Evolutionary conservation across 1,140 invertebrate genomes (phyloP).

Genomic region (Diabrotica undecimpunctata): DNA sequence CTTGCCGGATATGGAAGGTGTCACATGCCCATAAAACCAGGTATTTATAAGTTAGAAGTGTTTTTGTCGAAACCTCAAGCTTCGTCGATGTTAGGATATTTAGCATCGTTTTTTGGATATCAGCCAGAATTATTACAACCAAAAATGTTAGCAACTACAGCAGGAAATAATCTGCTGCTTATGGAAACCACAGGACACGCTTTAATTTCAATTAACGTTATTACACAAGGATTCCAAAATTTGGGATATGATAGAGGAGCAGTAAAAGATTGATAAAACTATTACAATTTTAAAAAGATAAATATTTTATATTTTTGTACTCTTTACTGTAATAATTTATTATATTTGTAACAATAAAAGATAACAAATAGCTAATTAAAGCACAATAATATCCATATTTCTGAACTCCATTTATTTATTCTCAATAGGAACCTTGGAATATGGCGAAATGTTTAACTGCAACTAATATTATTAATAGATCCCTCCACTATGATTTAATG

Average conservation of each 20-base stretch:
- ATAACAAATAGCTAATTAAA: too few species aligned
- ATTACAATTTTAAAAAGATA: too few species aligned
- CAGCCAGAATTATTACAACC: conserved; percentile 45
- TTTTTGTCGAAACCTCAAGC: conserved; percentile 39
- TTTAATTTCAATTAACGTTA: conserved; percentile 33
- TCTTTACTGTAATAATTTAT: too few species aligned
- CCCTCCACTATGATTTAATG: too few species aligned
- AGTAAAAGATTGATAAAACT: neutral
- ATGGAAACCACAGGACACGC: conserved; percentile 39
- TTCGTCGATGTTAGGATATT: conserved; percentile 40
- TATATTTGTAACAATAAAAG: too few species aligned
- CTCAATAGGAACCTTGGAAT: too few species aligned
- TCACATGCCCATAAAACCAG: conserved; percentile 41
- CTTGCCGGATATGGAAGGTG: conserved; percentile 43
- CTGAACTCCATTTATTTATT: too few species aligned
- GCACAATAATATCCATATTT: too few species aligned
- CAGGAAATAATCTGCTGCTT: conserved; percentile 42
- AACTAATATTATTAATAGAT: too few species aligned
- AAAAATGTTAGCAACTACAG: conserved; percentile 42
- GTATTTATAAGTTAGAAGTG: conserved; percentile 35
- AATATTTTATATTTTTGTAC: too few species aligned
- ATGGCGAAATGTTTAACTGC: too few species aligned
- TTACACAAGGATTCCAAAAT: conserved; percentile 36
- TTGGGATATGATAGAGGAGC: conserved; percentile 42
- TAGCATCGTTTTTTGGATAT: conserved; percentile 45